Conservation (phyloP, 2,113 vertebrate genomes). For the Turdus rufiventris region DNA sequence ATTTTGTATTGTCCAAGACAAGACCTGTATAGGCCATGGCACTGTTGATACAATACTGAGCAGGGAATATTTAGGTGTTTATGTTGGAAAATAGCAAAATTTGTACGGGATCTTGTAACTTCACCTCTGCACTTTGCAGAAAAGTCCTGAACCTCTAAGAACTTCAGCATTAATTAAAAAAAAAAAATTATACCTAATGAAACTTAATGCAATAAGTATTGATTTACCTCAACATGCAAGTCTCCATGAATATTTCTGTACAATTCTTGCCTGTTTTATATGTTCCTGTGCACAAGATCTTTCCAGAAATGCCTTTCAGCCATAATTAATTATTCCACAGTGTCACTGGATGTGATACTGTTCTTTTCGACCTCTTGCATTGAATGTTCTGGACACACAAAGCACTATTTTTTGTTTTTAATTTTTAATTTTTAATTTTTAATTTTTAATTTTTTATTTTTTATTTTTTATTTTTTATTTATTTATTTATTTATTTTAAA, state of each 20-base stretch:
- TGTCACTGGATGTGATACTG: background rate
- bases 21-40: background rate
- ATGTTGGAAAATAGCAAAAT: background rate
- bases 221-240: background rate
- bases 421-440: background rate
- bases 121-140: background rate
- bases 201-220: background rate
- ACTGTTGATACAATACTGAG: background rate
- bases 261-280: background rate
- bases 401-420: too few relatives aligned
- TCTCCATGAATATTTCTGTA: background rate
- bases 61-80: background rate
- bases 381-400: background rate
- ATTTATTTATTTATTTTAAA: too few relatives aligned
- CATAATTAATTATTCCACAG: background rate
- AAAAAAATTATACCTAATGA: background rate
- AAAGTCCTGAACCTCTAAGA: background rate
- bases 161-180: background rate
- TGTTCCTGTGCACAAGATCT: background rate
- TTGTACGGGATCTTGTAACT: background rate
- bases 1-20: background rate
- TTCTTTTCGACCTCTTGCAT: background rate
- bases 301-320: background rate
- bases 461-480: too few relatives aligned
- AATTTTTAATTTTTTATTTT: too few relatives aligned